Percentiles rank a stretch among this genome's conserved stretches.
Evolutionary conservation across 2,797 vertebrate species (phyloP).

Genomic region (Phataginus tetradactyla): DNA sequence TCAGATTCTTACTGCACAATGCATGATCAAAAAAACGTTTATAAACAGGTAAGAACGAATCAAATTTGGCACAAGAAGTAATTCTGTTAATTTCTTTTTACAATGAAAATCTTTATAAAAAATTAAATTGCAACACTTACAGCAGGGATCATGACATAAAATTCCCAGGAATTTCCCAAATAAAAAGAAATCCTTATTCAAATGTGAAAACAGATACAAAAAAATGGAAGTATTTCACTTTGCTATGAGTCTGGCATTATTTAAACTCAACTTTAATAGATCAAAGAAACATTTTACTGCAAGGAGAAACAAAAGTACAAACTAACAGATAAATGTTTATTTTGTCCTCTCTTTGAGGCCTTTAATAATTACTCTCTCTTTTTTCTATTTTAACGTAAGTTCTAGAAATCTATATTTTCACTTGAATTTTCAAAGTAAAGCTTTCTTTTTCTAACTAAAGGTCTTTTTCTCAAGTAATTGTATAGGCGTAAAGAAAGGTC

Average conservation of each 20-base stretch:
- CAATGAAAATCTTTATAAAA: constrained; percentile 8
- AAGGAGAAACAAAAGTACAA: not conserved
- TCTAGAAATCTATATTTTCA: constrained; percentile 19
- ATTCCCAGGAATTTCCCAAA: constrained; percentile 18
- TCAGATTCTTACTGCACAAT: fast-evolving
- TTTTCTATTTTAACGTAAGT: constrained; percentile 28
- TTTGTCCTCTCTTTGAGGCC: not conserved
- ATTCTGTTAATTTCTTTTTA: constrained; percentile 15
- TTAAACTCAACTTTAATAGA: not conserved
- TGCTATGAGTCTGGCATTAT: constrained; percentile 19
- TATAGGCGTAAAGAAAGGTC: not conserved
- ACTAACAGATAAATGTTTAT: not conserved
- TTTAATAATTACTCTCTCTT: not conserved
- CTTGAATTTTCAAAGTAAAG: constrained; percentile 33
- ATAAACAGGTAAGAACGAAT: constrained; percentile 80
- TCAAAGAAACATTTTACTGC: not conserved
- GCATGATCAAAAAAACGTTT: fast-evolving
- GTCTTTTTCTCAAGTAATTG: not conserved
- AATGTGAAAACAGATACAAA: constrained; percentile 29
- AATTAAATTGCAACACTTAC: constrained; percentile 2
- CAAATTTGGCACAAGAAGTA: not conserved
- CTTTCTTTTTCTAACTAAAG: not conserved
- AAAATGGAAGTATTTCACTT: not conserved
- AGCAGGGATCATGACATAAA: constrained; percentile 17
- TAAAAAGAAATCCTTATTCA: not conserved